Evolutionary conservation across 2,888 invertebrate species (phyloP).

Genomic region (Agrochola lota): DNA sequence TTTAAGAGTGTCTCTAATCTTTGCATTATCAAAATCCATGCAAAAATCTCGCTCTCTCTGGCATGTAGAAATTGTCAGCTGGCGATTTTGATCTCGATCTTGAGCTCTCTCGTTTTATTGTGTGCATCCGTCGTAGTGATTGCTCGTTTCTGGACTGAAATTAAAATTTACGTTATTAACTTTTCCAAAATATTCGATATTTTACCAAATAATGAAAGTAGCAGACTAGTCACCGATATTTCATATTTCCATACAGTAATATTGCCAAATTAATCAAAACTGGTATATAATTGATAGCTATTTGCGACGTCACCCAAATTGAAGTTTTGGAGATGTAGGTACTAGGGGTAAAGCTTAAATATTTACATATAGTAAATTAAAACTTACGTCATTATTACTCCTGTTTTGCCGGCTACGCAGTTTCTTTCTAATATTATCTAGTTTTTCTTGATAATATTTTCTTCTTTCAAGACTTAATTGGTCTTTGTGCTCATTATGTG

Average conservation of each 20-base stretch:
- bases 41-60: conserved; percentile 75
- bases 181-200: background rate
- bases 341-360: background rate
- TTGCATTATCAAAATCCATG: conserved; percentile 73
- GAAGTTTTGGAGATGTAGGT: background rate
- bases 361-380: background rate
- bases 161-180: conserved; percentile 10
- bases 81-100: conserved; percentile 67
- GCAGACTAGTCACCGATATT: no score
- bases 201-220: no score
- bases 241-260: no score
- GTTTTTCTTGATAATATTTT: conserved; percentile 81
- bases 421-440: conserved; percentile 77
- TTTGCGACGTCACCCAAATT: no score
- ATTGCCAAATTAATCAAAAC: no score
- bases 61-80: conserved; percentile 72
- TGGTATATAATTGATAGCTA: no score
- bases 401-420: conserved; percentile 65
- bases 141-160: conserved; percentile 67
- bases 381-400: conserved; percentile 69
- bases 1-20: background rate
- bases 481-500: conserved; percentile 62
- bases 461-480: conserved; percentile 74
- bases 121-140: conserved; percentile 67
- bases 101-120: conserved; percentile 48